Base-by-base conservation (phyloP, 2,113 vertebrate species). In the Lichenostomus cassidix region DNA sequence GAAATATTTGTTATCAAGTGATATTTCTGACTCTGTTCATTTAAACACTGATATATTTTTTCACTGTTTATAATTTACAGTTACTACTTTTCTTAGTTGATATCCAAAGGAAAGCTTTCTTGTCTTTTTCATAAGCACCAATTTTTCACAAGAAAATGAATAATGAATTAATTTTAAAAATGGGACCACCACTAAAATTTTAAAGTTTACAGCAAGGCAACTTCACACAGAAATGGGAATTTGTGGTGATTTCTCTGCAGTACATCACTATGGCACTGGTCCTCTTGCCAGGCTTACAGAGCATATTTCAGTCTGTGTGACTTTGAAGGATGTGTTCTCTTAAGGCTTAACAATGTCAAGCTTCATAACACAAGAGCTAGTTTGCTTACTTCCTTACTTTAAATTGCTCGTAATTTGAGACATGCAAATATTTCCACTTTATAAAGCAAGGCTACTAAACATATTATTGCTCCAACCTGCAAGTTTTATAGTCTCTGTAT, bases 361-460 rank as follows among this genome's bases (percentile, higher is more conserved):
- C 98, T 98, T 97, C 98, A 98, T 98, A 98, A 98, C 97, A 92
- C 98, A 97, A 97, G 95, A 96, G 91, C 97, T 94, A 94, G 96
- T 97, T 98, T 97, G 95, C 98, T 98, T 95, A 97, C 97, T 98
- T 98, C 97, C 98, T 96, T 96, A 97, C 96, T 97, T 97, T 96
- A 98, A 98, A 98, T 98, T 97, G 98, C 98, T 98, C 39, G 84
- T 98, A 98, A 98, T 98, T 97, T 97, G 98, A 98, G 98, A 98
- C 98, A 98, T 97, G 97, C 98, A 97, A 98, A 97, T 97, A 98
- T 98, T 98, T 98, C 98, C 98, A 98, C 97, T 98, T 98, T 98
- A 98, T 98, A 98, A 98, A 98, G 96, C 96, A 94, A 92, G 94
- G 92, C 97, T 97, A 97, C 98, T 98, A 98, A 98, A 98, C 97